Conservation (phyloP, 2,797 vertebrate genomes). For the Anguilla obscura region DNA sequence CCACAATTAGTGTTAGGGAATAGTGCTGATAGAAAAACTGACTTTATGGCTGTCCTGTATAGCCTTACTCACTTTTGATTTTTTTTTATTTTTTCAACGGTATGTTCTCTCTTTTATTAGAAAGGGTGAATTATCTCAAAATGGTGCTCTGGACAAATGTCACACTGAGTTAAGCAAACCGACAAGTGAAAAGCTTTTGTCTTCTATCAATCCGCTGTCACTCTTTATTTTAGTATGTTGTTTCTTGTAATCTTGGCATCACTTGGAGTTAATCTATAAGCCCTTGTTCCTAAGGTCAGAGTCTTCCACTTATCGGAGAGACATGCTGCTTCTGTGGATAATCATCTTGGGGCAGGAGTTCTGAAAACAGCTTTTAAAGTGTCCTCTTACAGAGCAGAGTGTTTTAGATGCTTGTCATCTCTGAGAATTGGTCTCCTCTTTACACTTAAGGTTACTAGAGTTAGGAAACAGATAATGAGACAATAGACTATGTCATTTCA, state of each 20-base stretch:
- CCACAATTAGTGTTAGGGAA: neutral
- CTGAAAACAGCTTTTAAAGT: constrained; percentile 12
- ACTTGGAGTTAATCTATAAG: neutral
- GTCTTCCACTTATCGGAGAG: neutral
- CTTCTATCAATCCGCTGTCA: neutral
- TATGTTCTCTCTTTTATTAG: neutral
- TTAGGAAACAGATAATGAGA: neutral
- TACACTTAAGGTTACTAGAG: neutral
- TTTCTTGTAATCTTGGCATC: constrained; percentile 4
- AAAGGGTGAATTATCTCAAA: neutral
- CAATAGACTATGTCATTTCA: neutral
- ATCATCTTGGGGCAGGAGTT: neutral
- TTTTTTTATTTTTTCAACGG: neutral
- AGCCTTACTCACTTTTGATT: neutral
- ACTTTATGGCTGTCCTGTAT: neutral
- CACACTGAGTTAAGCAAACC: neutral
- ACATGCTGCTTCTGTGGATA: neutral
- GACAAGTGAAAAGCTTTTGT: neutral
- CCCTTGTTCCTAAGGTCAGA: neutral
- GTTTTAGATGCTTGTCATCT: neutral
- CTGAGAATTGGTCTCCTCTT: neutral
- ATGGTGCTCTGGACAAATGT: neutral
- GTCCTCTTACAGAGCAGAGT: neutral
- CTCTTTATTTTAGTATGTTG: neutral
- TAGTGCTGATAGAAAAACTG: neutral